A percentile compares a stretch with the other conserved stretches of the same genome.
Evolutionary conservation across 2,888 invertebrate genomes (phyloP).

Genomic region (Microchrysa polita): DNA sequence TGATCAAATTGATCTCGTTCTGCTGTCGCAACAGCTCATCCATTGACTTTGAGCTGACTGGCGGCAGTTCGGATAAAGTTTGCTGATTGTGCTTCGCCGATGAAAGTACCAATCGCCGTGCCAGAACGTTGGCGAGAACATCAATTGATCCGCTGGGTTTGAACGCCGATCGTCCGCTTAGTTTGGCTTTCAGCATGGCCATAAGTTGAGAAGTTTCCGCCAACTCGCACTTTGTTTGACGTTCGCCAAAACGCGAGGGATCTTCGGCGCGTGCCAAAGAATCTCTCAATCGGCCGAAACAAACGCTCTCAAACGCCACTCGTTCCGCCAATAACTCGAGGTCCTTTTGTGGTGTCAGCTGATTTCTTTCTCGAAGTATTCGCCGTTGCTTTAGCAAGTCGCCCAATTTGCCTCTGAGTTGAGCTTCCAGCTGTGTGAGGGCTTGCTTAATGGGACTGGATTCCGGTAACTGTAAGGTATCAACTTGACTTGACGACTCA

Average conservation of each 20-base stretch:
- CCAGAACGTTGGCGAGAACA: slow-evolving; percentile 79
- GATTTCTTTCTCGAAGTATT: slow-evolving; percentile 72
- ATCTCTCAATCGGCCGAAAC: slow-evolving; percentile 75
- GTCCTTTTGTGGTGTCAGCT: slow-evolving; percentile 74
- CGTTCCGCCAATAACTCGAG: slow-evolving; percentile 80
- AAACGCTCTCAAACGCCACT: slow-evolving; percentile 81
- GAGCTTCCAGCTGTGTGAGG: slow-evolving; percentile 73
- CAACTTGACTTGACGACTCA: slow-evolving; percentile 50
- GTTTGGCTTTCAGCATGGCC: slow-evolving; percentile 74
- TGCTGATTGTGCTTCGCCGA: slow-evolving; percentile 56
- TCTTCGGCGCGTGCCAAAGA: slow-evolving; percentile 71
- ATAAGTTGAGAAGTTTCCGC: slow-evolving; percentile 81
- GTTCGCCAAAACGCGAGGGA: slow-evolving; percentile 68
- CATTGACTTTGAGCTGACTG: slow-evolving; percentile 64
- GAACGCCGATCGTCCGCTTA: slow-evolving; percentile 68
- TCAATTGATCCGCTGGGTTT: slow-evolving; percentile 69
- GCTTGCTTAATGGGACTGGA: slow-evolving; percentile 69
- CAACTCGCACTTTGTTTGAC: slow-evolving; percentile 75
- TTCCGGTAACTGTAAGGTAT: slow-evolving; percentile 65
- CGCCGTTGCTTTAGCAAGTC: slow-evolving; percentile 76
- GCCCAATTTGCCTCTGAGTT: slow-evolving; percentile 74
- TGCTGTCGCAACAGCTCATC: slow-evolving; percentile 67
- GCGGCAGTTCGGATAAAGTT: slow-evolving; percentile 67
- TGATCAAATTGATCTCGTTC: slow-evolving; percentile 70
- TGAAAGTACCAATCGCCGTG: slow-evolving; percentile 72